Evolutionary conservation across 2,888 invertebrate species (phyloP).

Genomic region (Beris chalybata): DNA sequence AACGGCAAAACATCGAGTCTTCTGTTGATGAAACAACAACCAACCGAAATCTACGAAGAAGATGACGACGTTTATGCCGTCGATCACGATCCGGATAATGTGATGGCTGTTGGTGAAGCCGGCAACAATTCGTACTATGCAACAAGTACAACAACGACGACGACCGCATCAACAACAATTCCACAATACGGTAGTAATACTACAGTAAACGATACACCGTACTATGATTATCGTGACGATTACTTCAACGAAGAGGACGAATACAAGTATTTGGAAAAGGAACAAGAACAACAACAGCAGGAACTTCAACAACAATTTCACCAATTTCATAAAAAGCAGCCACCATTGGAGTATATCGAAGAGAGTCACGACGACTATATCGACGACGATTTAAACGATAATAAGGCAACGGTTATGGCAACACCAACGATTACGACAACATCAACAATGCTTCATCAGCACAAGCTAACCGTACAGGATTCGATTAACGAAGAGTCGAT

Average conservation of each 20-base stretch:
- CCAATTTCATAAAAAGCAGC: conserved; percentile 40
- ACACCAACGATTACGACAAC: conserved; percentile 32
- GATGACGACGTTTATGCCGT: conserved; percentile 48
- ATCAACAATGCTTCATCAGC: conserved; percentile 39
- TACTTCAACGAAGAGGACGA: conserved; percentile 57
- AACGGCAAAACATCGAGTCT: conserved; percentile 53
- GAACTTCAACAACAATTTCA: neutral
- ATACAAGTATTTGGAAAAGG: conserved; percentile 54
- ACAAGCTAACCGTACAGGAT: conserved; percentile 51
- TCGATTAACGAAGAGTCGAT: conserved; percentile 45
- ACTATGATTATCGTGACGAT: conserved; percentile 55
- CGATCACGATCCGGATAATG: conserved; percentile 2
- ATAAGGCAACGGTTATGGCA: conserved; percentile 43
- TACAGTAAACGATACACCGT: conserved; percentile 36
- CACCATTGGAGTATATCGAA: conserved; percentile 47
- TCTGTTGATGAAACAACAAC: conserved; percentile 52
- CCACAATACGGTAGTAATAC: conserved; percentile 13
- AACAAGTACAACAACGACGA: conserved; percentile 4
- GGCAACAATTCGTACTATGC: conserved; percentile 46
- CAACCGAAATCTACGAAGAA: conserved; percentile 51
- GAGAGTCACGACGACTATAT: conserved; percentile 47
- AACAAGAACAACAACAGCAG: conserved; percentile 40
- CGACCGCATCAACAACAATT: conserved; percentile 39
- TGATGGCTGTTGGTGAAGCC: neutral
- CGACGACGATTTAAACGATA: conserved; percentile 52